Evolutionary conservation across 2,888 invertebrate species (phyloP).

Genomic region (Eristalis arbustorum): DNA sequence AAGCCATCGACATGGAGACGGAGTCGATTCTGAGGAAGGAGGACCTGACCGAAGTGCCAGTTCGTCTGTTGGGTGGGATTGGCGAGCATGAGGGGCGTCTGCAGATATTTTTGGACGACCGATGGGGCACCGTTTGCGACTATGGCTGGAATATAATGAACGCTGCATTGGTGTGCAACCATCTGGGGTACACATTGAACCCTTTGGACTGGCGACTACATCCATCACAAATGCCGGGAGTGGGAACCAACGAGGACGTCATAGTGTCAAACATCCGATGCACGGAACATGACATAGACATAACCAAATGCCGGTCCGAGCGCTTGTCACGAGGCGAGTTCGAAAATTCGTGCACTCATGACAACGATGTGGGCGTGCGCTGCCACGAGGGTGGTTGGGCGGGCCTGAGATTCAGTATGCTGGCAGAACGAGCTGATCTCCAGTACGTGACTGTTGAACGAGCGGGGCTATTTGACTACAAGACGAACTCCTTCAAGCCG

Average conservation of each 20-base stretch:
- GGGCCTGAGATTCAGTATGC: conserved; percentile 93
- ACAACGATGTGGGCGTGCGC: conserved; percentile 92
- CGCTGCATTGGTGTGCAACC: conserved; percentile 96
- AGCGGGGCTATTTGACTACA: conserved; percentile 96
- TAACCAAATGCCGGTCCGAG: conserved; percentile 93
- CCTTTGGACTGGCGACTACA: conserved; percentile 95
- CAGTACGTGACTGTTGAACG: conserved; percentile 94
- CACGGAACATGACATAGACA: conserved; percentile 93
- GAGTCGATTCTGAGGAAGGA: conserved; percentile 83
- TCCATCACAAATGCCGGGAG: conserved; percentile 89
- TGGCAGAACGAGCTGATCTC: conserved; percentile 92
- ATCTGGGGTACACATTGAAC: conserved; percentile 94
- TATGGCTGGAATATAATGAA: conserved; percentile 96
- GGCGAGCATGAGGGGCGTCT: conserved; percentile 92
- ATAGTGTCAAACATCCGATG: conserved; percentile 94
- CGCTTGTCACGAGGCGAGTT: conserved; percentile 84
- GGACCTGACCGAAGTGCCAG: conserved; percentile 84
- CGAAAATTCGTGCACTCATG: conserved; percentile 93
- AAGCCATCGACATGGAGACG: conserved; percentile 80
- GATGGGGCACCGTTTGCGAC: conserved; percentile 99
- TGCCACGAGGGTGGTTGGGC: conserved; percentile 97
- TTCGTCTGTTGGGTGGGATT: conserved; percentile 90
- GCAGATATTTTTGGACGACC: conserved; percentile 90
- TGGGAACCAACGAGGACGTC: conserved; percentile 88
- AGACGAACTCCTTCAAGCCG: conserved; percentile 92